Base-by-base conservation (phyloP, 2,797 vertebrate species). In the Pygocentrus nattereri region DNA sequence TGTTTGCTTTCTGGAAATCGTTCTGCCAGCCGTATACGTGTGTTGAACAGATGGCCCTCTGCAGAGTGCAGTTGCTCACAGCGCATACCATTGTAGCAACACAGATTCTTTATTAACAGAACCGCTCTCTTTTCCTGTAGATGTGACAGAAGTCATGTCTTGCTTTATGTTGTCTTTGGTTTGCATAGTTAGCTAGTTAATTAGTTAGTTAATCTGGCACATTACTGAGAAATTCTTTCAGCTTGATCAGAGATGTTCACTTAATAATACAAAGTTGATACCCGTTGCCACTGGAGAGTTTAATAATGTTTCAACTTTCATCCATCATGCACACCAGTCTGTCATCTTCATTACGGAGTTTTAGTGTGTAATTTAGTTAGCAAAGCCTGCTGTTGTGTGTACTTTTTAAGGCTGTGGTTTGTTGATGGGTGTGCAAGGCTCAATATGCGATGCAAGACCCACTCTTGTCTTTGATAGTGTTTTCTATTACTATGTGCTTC, bases 1-100 rank as follows among this genome's bases (percentile, higher is more conserved):
- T 74, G 71, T 82, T 85, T 79, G n/a, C 67, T 74, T 61, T 81
- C 59, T 78, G 34, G 10, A 79, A 56, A 71, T 50, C 38, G 18
- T 21, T 19, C 1, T 76, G 52, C 61, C 30, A 71, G 34, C 78
- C 64, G 50, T 74, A 38, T 50, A 72, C 65, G 41, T 83, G 67
- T n/a, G 47, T 64, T 82, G 59, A 49, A 78, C 44, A 81, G 67
- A 81, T 81, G 67, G 27, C 23, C 44, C 58, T 65, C 38, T 72
- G 25, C 71, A 67, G 52, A 49, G 56, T 7, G 41, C 30, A 64
- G 72, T 64, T 74, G 67, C 76, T 62, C 23, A 70, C 58, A 47
- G 68, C 54, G 31, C 67, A 47, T 27, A 25, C 19, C 81, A 77
- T 44, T 83, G n/a, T 52, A 64, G 34, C 58, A 23, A 30, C 65